Evolutionary conservation across 92 coral and sea anemone genomes (phyloP).

Genomic region (Porites rus): DNA sequence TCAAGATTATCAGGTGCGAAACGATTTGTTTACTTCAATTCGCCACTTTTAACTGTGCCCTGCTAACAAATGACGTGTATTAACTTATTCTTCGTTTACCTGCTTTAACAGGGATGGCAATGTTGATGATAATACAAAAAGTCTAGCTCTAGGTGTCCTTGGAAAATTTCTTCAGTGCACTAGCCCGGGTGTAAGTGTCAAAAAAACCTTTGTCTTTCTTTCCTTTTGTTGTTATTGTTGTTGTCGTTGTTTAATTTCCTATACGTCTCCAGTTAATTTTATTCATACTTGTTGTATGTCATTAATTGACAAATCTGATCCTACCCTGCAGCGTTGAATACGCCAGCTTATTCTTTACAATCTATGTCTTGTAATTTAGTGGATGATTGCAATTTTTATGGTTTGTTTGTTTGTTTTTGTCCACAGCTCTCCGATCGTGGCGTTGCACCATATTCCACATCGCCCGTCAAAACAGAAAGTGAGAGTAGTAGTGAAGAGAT

Average conservation of each 20-base stretch:
- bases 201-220: too few species aligned
- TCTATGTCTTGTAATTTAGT: neutral
- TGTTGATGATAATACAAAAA: slow-evolving; percentile 75
- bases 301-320: too few species aligned
- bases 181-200: slow-evolving; percentile 75
- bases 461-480: slow-evolving; percentile 67
- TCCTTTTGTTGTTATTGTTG: too few species aligned
- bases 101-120: slow-evolving; percentile 13
- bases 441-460: slow-evolving; percentile 45
- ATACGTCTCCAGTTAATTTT: too few species aligned
- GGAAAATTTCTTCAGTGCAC: slow-evolving; percentile 95
- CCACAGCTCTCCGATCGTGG: slow-evolving; percentile 73
- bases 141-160: slow-evolving; percentile 88
- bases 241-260: too few species aligned
- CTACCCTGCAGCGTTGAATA: too few species aligned
- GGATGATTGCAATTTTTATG: neutral
- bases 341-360: too few species aligned
- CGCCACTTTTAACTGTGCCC: neutral
- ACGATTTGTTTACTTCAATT: neutral
- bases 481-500: slow-evolving; percentile 55
- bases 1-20: slow-evolving; percentile 86
- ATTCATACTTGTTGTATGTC: too few species aligned
- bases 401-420: neutral
- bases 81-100: neutral
- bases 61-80: neutral